phyloP scores from a whole-genome alignment of 2,797 vertebrate species.

The Poecilia picta region DNA sequence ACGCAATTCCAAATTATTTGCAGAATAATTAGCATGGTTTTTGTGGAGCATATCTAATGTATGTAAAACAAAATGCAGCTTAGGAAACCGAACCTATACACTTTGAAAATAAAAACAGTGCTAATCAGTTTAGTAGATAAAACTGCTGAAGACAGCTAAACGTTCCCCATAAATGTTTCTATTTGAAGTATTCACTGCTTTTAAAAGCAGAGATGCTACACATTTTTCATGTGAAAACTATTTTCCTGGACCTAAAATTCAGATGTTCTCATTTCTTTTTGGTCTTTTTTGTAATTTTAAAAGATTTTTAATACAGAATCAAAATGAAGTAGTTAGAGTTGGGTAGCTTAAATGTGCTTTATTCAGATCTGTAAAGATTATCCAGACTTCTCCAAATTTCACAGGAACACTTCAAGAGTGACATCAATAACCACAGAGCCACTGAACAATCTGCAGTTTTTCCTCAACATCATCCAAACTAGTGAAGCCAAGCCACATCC shows the following conservation, averaged over 20 bases:
- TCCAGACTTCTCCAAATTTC: not conserved
- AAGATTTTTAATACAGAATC: not conserved
- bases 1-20: too few relatives aligned
- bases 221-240: not conserved
- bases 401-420: not conserved
- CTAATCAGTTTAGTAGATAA: not conserved
- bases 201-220: not conserved
- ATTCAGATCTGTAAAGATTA: not conserved
- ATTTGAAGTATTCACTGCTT: not conserved
- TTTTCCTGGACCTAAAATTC: not conserved
- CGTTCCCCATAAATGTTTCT: not conserved
- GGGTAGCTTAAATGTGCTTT: not conserved
- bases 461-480: conserved; percentile 17
- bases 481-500: conserved; percentile 10
- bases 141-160: not conserved
- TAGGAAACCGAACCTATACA: not conserved
- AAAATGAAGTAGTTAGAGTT: not conserved
- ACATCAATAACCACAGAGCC: not conserved
- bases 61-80: too few relatives aligned
- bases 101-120: not conserved
- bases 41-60: too few relatives aligned
- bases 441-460: conserved; percentile 6
- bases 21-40: too few relatives aligned
- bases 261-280: not conserved
- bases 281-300: not conserved